Conservation (phyloP, 2,888 invertebrate genomes). For the Calliopum simillimum region DNA sequence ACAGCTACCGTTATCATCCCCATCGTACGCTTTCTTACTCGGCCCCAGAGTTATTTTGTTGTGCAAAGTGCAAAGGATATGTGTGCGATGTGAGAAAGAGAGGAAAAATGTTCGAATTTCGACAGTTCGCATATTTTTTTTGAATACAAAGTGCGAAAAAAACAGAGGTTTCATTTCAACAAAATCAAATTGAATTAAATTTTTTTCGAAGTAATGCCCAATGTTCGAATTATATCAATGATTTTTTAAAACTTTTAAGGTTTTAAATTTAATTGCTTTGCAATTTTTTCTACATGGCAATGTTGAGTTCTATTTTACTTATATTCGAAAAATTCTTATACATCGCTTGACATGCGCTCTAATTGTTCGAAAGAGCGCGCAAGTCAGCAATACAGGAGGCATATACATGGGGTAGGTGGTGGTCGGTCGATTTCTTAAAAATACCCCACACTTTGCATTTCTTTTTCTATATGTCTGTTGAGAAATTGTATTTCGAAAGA, state of each 20-base stretch:
- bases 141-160: not conserved
- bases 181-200: not conserved
- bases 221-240: too few species aligned
- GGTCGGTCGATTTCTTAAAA: not conserved
- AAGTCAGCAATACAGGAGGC: not conserved
- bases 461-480: not conserved
- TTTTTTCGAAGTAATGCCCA: too few species aligned
- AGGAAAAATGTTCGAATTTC: not conserved
- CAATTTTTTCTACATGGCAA: not conserved
- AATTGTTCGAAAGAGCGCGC: not conserved
- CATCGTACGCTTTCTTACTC: not conserved
- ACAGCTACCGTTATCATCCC: too few species aligned
- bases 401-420: not conserved
- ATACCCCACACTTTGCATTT: not conserved
- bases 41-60: not conserved
- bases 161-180: not conserved
- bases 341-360: slow-evolving; percentile 9
- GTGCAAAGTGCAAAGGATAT: slow-evolving; percentile 6
- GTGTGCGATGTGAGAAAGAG: not conserved
- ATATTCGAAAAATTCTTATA: not conserved
- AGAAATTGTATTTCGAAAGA: not conserved
- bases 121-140: not conserved
- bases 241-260: not conserved
- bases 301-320: not conserved
- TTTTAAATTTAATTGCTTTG: not conserved